Evolutionary conservation across 2,888 invertebrate species (phyloP).

Genomic region (Clunio marinus): DNA sequence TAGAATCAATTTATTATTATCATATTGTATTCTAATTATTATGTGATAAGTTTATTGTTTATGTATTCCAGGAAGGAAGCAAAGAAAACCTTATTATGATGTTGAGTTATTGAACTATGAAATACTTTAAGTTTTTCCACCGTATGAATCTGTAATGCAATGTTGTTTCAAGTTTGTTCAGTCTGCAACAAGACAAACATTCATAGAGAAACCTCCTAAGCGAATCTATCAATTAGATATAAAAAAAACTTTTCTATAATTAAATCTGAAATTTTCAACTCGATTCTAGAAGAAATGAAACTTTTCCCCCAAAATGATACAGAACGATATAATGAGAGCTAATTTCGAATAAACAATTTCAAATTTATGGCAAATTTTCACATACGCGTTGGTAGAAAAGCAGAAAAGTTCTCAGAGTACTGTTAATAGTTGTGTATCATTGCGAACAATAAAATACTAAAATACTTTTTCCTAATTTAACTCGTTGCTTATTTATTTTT

Average conservation of each 20-base stretch:
- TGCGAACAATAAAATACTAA: background rate
- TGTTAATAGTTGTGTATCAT: too few relatives aligned
- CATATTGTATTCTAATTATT: background rate
- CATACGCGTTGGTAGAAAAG: background rate
- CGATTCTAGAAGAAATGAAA: background rate
- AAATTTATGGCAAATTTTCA: slow-evolving; percentile 22
- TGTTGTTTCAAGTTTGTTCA: too few relatives aligned
- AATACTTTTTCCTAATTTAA: background rate
- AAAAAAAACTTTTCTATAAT: slow-evolving; percentile 23
- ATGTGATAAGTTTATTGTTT: background rate
- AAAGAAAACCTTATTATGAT: too few relatives aligned
- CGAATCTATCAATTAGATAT: slow-evolving; percentile 31
- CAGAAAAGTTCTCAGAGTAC: background rate
- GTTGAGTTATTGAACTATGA: too few relatives aligned
- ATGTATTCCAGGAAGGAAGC: background rate
- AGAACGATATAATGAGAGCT: background rate
- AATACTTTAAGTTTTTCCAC: too few relatives aligned
- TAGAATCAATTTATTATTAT: background rate
- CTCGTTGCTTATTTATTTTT: background rate
- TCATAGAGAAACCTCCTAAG: background rate
- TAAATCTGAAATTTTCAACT: background rate
- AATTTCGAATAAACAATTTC: background rate
- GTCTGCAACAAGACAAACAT: too few relatives aligned
- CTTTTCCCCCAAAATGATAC: background rate
- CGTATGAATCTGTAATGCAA: background rate